Percentiles rank a stretch among this genome's conserved stretches.
Evolutionary conservation across 2,888 invertebrate species (phyloP).

Genomic region (Sisyra terminalis): DNA sequence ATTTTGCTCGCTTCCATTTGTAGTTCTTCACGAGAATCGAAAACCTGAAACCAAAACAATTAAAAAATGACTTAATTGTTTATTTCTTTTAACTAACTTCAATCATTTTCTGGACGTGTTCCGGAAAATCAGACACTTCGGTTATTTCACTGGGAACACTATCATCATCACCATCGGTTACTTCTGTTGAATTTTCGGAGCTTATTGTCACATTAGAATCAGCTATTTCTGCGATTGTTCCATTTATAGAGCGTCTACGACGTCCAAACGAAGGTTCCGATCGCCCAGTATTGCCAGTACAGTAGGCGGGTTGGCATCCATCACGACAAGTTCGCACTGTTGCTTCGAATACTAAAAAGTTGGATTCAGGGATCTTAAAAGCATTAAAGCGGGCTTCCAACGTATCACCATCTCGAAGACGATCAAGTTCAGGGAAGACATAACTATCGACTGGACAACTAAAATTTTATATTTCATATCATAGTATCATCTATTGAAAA

Average conservation of each 20-base stretch:
- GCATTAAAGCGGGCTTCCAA: conserved; percentile 85
- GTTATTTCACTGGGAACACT: conserved; percentile 33
- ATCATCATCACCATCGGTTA: conserved; percentile 28
- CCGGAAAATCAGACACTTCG: conserved; percentile 32
- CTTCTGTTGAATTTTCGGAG: conserved; percentile 17
- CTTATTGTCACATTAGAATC: conserved; percentile 13
- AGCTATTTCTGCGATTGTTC: conserved; percentile 13
- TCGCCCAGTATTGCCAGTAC: conserved; percentile 61
- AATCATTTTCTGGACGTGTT: conserved; percentile 79
- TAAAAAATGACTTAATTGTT: background rate
- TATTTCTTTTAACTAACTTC: conserved; percentile 36
- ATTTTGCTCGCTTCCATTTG: conserved; percentile 50
- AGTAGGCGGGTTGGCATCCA: conserved; percentile 81
- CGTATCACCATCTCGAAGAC: conserved; percentile 70
- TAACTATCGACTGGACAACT: conserved; percentile 85
- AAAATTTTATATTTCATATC: conserved; percentile 10
- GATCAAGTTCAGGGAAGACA: conserved; percentile 81
- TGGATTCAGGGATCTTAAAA: conserved; percentile 87
- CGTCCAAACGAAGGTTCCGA: conserved; percentile 71
- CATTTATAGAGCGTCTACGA: conserved; percentile 37
- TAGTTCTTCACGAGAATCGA: conserved; percentile 59
- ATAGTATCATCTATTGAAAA: background rate
- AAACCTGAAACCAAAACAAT: conserved; percentile 43
- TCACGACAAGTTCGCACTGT: conserved; percentile 79
- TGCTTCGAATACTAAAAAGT: conserved; percentile 84